Conservation (phyloP, 2,888 invertebrate species). For the Eulithis testata region DNA sequence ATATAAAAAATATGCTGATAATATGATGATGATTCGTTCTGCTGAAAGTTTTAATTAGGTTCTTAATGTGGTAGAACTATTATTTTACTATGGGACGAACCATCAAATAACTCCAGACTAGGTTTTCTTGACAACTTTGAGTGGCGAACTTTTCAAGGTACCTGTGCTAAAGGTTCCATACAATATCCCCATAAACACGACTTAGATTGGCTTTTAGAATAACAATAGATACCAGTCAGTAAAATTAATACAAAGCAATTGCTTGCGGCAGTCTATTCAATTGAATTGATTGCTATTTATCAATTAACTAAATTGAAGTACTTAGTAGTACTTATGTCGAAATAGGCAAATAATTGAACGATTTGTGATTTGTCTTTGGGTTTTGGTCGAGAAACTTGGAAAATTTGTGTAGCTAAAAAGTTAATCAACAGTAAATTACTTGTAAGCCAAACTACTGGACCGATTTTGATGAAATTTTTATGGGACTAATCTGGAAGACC, state of each 20-base stretch:
- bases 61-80: too few relatives aligned
- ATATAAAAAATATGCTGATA: too few relatives aligned
- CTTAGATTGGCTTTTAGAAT: conserved; percentile 17
- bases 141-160: too few relatives aligned
- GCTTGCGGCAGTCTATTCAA: conserved; percentile 23
- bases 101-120: too few relatives aligned
- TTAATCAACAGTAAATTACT: too few relatives aligned
- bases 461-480: too few relatives aligned
- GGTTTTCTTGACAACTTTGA: too few relatives aligned
- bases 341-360: conserved; percentile 10
- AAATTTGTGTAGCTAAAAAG: neutral
- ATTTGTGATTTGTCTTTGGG: conserved; percentile 12
- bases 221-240: conserved; percentile 23
- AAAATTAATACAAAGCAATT: conserved; percentile 21
- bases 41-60: too few relatives aligned
- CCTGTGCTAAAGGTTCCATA: neutral
- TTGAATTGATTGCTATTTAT: conserved; percentile 25
- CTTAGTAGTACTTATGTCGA: conserved; percentile 25
- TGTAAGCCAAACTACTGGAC: too few relatives aligned
- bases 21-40: too few relatives aligned
- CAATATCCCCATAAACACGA: conserved; percentile 11
- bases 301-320: conserved; percentile 20
- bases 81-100: too few relatives aligned
- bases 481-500: too few relatives aligned
- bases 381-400: conserved; percentile 3